phyloP scores from a whole-genome alignment of 2,888 invertebrate genomes.

The Leucophenga montana region DNA sequence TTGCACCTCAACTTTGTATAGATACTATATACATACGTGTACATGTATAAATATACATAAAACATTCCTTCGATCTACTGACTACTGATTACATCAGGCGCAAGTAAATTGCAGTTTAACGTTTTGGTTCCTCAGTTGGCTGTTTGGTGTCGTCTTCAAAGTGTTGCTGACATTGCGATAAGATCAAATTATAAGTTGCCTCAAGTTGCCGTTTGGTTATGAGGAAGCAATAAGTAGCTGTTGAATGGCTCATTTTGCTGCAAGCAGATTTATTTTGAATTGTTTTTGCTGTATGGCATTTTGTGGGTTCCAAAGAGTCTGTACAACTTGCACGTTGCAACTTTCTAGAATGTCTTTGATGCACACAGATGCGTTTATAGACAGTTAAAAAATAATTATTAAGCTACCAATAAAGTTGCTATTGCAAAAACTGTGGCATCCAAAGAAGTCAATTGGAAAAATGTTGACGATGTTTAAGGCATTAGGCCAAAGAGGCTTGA shows the following conservation, averaged over 20 bases:
- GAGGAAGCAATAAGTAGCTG: slow-evolving; percentile 21
- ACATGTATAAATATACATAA: too few relatives aligned
- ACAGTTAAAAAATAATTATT: slow-evolving; percentile 12
- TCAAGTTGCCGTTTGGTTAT: slow-evolving; percentile 5
- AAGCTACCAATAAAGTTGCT: slow-evolving; percentile 6
- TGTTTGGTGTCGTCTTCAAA: slow-evolving; percentile 11
- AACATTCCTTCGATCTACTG: too few relatives aligned
- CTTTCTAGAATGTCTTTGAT: slow-evolving; percentile 11
- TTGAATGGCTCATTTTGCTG: slow-evolving; percentile 11
- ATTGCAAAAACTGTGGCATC: background rate
- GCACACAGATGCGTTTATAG: background rate
- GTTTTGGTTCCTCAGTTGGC: too few relatives aligned
- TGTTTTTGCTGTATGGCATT: background rate
- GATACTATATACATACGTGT: too few relatives aligned
- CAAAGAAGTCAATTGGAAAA: background rate
- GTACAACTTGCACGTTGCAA: background rate
- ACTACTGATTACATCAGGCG: too few relatives aligned
- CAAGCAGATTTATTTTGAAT: background rate
- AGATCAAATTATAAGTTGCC: slow-evolving; percentile 18
- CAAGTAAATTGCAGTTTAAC: too few relatives aligned
- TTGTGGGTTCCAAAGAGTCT: background rate
- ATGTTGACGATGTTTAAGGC: background rate
- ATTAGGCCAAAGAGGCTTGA: background rate
- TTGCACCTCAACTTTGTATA: too few relatives aligned
- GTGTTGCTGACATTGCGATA: slow-evolving; percentile 18